Percentiles rank a stretch among this genome's conserved stretches.
phyloP scores from a whole-genome alignment of 2,113 vertebrate genomes.

The Microtus richardsoni region DNA sequence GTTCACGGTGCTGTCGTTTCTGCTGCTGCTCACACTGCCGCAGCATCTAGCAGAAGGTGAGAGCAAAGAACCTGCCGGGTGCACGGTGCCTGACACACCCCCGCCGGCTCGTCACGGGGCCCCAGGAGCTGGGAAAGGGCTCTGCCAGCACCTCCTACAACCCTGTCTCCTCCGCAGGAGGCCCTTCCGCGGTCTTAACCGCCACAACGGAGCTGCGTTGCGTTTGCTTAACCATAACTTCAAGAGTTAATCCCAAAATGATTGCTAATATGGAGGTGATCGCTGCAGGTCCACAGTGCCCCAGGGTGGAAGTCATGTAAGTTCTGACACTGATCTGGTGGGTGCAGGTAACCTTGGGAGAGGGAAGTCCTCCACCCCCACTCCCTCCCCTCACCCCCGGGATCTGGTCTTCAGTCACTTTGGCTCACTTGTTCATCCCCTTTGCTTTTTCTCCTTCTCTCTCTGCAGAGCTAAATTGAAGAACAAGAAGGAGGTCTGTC shows the following conservation, averaged over 20 bases:
- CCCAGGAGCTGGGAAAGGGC: neutral
- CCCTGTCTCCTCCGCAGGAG: neutral
- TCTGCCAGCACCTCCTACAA: neutral
- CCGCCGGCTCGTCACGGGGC: neutral
- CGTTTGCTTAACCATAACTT: slow-evolving; percentile 18
- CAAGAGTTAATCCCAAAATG: slow-evolving; percentile 25
- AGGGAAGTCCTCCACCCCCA: rapidly evolving
- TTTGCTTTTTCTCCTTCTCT: neutral
- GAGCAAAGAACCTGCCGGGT: neutral
- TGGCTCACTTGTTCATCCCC: rapidly evolving
- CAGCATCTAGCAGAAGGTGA: slow-evolving; percentile 30
- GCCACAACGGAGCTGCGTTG: slow-evolving; percentile 68
- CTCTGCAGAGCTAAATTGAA: slow-evolving; percentile 75
- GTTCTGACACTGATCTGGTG: neutral
- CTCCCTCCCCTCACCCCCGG: neutral
- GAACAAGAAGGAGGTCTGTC: slow-evolving; percentile 63
- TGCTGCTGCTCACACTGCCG: neutral
- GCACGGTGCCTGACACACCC: neutral
- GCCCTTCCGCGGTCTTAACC: neutral
- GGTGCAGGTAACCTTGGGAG: neutral
- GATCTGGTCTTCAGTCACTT: neutral
- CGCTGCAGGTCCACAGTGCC: slow-evolving; percentile 56
- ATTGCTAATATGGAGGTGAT: slow-evolving; percentile 57
- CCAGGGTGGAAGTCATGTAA: slow-evolving; percentile 71
- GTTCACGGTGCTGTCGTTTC: neutral